Conservation (phyloP, 2,113 vertebrate species). For the Amphiprion ocellaris region DNA sequence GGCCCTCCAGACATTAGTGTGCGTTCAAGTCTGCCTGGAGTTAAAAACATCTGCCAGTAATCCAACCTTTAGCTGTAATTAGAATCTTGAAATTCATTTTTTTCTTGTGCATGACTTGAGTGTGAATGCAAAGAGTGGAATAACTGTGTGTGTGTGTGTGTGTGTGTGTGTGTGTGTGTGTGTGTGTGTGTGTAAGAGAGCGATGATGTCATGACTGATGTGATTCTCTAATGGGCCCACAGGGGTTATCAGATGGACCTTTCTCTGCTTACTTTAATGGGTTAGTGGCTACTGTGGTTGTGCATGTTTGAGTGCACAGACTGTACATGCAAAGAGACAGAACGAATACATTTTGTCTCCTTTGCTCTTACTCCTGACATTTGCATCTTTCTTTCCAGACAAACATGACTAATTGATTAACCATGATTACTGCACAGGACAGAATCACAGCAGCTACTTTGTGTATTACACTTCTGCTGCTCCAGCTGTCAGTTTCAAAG, state of each 20-base stretch:
- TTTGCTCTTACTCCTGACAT: not conserved
- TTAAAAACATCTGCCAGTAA: not conserved
- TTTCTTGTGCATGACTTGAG: not conserved
- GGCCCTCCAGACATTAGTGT: slow-evolving; percentile 1
- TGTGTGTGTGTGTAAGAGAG: slow-evolving; percentile 27
- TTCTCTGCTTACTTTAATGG: slow-evolving; percentile 60
- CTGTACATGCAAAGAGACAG: not conserved
- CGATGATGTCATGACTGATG: slow-evolving; percentile 73
- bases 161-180: slow-evolving; percentile 9
- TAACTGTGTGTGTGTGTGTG: not conserved
- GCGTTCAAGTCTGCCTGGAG: not conserved
- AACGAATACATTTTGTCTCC: not conserved
- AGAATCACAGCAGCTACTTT: not conserved
- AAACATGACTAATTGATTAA: slow-evolving; percentile 2
- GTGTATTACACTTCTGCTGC: not conserved
- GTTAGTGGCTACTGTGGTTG: slow-evolving; percentile 47
- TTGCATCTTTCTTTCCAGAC: slow-evolving; percentile 9
- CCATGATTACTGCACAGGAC: not conserved
- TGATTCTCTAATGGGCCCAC: slow-evolving; percentile 65
- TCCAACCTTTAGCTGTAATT: not conserved
- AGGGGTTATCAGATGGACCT: slow-evolving; percentile 68
- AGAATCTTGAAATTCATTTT: not conserved
- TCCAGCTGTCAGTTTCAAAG: slow-evolving; percentile 2
- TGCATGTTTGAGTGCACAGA: not conserved
- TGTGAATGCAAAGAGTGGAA: not conserved